phyloP scores from a whole-genome alignment of 23 tunicate species.

The Corella eumyota region DNA sequence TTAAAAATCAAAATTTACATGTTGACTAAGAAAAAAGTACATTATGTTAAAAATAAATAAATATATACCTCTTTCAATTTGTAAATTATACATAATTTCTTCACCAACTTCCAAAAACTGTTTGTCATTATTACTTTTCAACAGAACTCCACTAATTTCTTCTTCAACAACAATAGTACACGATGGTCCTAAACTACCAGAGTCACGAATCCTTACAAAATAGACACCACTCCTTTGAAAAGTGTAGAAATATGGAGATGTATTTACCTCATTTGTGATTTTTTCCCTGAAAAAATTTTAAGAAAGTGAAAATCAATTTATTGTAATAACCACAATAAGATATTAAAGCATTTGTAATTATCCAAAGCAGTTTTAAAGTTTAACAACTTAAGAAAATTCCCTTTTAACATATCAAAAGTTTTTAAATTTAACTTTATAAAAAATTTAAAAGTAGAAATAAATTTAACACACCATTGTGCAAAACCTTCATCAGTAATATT shows the following conservation, averaged over 20 bases:
- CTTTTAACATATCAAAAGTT: too few species aligned
- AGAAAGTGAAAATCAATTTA: too few species aligned
- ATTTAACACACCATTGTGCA: too few species aligned
- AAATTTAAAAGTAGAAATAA: too few species aligned
- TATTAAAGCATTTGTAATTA: too few species aligned
- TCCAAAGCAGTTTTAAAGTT: too few species aligned
- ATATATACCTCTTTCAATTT: slow-evolving; percentile 13
- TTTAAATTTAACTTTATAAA: too few species aligned
- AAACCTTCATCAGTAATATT: too few species aligned
- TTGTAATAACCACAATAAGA: too few species aligned
- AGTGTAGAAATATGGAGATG: slow-evolving; percentile 17
- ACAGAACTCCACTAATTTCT: slow-evolving; percentile 5
- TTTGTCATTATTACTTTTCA: slow-evolving; percentile 1
- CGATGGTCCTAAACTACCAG: neutral
- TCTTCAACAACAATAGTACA: slow-evolving; percentile 27
- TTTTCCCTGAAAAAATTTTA: neutral
- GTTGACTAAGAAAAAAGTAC: too few species aligned
- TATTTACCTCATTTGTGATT: neutral
- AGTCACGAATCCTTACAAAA: slow-evolving; percentile 8
- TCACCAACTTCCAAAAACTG: slow-evolving; percentile 17
- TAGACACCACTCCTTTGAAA: slow-evolving; percentile 13
- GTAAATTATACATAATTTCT: neutral
- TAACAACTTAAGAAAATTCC: too few species aligned
- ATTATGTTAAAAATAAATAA: neutral
- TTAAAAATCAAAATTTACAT: too few species aligned